Evolutionary conservation across 2,888 invertebrate species (phyloP), one percentile per base, ranked within the genome.

Genomic region (Steromphala cineraria): DNA sequence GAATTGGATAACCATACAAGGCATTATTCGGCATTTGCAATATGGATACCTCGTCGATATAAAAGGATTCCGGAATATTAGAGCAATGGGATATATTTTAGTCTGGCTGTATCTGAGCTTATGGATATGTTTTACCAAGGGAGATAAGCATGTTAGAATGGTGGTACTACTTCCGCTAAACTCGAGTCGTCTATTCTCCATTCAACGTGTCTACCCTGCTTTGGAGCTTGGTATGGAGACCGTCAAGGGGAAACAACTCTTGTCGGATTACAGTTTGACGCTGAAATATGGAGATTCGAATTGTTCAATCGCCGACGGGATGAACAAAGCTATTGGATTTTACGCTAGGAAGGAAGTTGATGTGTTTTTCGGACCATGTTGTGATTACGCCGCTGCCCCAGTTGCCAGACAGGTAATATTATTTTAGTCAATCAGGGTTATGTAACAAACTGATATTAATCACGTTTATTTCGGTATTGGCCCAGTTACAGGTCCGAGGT

Each of bases 371-470:
- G 93, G 93, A 0, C 93, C 93, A 0, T 87, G 86, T 76, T 92
- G 92, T 82, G 93, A 93, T 80, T 93, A 97, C 55, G 97, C 97
- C 0, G 93, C 97, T 87, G 98, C 98, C 90, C 97, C 98, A 0
- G 97, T 98, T 3, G 97, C 97, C 4, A 94, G 97, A 82, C 95
- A 98, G 81, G 86, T 86, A 55, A 78, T 67, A 3, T 46, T 52
- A 62, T 62, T 8, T 19, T 2, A 8, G 36, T 67, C 80, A 85
- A 81, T 83, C 84, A 8, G 76, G 78, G n/a, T n/a, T n/a, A n/a
- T n/a, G n/a, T n/a, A n/a, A n/a, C n/a, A n/a, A n/a, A n/a, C n/a
- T n/a, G n/a, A n/a, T n/a, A n/a, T n/a, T n/a, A n/a, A n/a, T n/a
- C n/a, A n/a, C n/a, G n/a, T n/a, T n/a, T n/a, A n/a, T n/a, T n/a